Evolutionary conservation across 2,113 vertebrate species (phyloP).

Genomic region (Ceyx melanurus): DNA sequence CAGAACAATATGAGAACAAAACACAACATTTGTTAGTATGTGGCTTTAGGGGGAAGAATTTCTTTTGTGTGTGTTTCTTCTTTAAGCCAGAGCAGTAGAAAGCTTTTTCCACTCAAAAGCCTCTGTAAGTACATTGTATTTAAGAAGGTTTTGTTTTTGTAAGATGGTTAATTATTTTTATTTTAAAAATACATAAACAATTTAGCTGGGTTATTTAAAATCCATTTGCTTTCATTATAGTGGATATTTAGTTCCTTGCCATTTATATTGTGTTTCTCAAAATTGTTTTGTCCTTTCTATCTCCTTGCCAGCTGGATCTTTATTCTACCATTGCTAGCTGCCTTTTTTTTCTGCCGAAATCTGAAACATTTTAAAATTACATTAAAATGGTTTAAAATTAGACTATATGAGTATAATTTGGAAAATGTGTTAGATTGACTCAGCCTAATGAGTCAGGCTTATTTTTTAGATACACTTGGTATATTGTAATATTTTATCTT

Average conservation of each 20-base stretch:
- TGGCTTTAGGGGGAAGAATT: slow-evolving; percentile 16
- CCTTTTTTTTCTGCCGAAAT: slow-evolving; percentile 7
- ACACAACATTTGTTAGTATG: neutral
- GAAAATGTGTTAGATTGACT: neutral
- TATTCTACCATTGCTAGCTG: neutral
- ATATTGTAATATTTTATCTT: neutral
- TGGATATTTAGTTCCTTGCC: neutral
- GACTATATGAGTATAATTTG: neutral
- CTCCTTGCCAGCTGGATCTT: slow-evolving; percentile 41
- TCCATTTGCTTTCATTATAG: slow-evolving; percentile 26
- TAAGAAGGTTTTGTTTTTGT: slow-evolving; percentile 16
- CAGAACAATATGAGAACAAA: neutral
- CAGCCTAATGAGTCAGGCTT: neutral
- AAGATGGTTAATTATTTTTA: slow-evolving; percentile 29
- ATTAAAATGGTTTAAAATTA: slow-evolving; percentile 38
- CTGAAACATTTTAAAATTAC: neutral
- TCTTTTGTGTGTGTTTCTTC: neutral
- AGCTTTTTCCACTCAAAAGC: neutral
- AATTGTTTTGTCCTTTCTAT: slow-evolving; percentile 21
- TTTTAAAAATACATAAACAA: neutral
- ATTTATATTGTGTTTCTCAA: slow-evolving; percentile 12
- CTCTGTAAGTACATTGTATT: neutral
- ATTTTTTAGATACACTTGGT: neutral
- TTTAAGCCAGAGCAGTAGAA: slow-evolving; percentile 25
- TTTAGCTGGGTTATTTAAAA: slow-evolving; percentile 44